Base-by-base conservation (phyloP, 2,797 vertebrate species). In the Pachyuromys duprasi region DNA sequence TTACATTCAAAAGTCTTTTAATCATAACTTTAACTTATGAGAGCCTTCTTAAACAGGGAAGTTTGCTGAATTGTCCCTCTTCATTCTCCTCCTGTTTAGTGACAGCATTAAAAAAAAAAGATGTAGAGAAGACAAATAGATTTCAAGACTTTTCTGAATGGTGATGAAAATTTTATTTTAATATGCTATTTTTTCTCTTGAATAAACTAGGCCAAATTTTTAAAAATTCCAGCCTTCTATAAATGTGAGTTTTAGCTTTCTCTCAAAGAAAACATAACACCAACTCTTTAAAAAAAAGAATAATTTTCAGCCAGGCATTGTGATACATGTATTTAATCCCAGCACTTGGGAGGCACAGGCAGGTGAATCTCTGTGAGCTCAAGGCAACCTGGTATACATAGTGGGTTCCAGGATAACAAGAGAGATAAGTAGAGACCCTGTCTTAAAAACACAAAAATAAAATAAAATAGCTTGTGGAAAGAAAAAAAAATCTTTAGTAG, bases 201-300 rank as follows among this genome's bases (percentile, higher is more conserved):
- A 90, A 36, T 84, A 93, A 83, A 83, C 3, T 63, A 63, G 15
- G 7, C 17, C 12, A 86, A 78, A 6, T 8, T 20, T 80, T 33
- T 2, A 0, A 89, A 78, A 91, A 93, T 49, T 3, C 13, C 2
- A 42, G n/a, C 2, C 42, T 92, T 90, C 55, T 62, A n/a, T 94
- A 42, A 65, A 84, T 88, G 17, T 53, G 26, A 65, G 11, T 81
- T 78, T 82, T 82, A 13, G 33, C 69, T 91, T 89, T 95, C 26
- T 74, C 22, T 90, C 36, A 83, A 95, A 91, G 5, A 82, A 82
- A 89, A 84, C 24, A 86, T 70, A 94, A 79, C 8, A 81, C 2
- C 2, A 1, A 84, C 39, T 80, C 22, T 63, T 81, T 84, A 31
- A 63, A 42, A 39, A 82, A 60, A 39, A 33, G 5, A 33, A 22